A percentile compares a stretch with the other conserved stretches of the same genome.
phyloP scores from a whole-genome alignment of 1,140 invertebrate species.

The Saccostrea cuccullata region DNA sequence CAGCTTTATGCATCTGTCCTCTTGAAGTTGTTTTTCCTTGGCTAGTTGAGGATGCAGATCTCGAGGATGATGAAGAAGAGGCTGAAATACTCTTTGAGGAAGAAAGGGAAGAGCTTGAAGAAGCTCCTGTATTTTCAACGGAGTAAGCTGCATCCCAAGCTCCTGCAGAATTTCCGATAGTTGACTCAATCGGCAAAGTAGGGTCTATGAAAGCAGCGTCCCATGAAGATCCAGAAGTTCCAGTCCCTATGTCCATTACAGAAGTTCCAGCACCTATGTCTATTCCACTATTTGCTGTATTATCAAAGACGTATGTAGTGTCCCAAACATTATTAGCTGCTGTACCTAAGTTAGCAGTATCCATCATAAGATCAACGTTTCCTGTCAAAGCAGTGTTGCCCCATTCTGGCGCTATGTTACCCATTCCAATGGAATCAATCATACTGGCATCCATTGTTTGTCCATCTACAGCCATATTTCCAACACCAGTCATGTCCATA shows the following conservation, averaged over 20 bases:
- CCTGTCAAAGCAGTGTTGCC: not conserved
- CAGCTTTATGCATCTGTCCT: not conserved
- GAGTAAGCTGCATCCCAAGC: not conserved
- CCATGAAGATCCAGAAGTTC: not conserved
- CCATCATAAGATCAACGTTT: slow-evolving; percentile 3
- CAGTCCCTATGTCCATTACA: not conserved
- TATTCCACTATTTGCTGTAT: not conserved
- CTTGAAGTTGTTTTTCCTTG: not conserved
- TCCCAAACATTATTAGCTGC: not conserved
- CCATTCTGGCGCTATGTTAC: slow-evolving; percentile 1
- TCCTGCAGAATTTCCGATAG: not conserved
- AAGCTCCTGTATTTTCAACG: not conserved
- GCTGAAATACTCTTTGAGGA: not conserved
- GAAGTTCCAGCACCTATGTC: not conserved
- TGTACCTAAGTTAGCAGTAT: slow-evolving; percentile 11
- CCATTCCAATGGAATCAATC: not conserved
- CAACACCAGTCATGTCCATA: not conserved
- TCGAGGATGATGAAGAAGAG: not conserved
- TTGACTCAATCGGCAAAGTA: not conserved
- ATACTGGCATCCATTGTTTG: not conserved
- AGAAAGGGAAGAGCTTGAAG: not conserved
- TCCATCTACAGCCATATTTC: slow-evolving; percentile 11
- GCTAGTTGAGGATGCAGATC: not conserved
- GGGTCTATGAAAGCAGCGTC: not conserved
- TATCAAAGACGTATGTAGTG: slow-evolving; percentile 12